Evolutionary conservation across 2,113 vertebrate genomes (phyloP), one percentile per base, ranked within the genome.

Genomic region (Cheilinus undulatus): DNA sequence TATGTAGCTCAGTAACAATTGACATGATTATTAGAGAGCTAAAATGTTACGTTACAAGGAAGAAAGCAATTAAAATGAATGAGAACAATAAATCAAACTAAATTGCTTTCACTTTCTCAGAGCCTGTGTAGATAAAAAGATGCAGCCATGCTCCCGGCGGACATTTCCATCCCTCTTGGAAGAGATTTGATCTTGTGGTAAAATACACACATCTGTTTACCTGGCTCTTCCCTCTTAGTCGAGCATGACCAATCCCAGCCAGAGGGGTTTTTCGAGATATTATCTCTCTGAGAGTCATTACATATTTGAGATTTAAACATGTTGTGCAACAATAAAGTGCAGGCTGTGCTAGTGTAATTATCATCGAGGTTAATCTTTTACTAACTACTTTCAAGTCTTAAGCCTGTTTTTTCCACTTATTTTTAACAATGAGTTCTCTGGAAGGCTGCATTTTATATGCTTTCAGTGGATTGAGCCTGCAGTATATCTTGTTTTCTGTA

Each of bases 181-280:
- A n/a, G 49, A 83, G 76, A 84, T 89, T 66, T 61, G 45, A 86
- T 83, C 62, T 84, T 24, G 61, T 60, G 59, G 14, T 75, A 73
- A 76, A 68, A 59, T 48, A 60, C 23, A 51, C 57, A 67, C 73
- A 74, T 86, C 73, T 79, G 73, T 75, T 83, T 84, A 74, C 78
- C 80, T 80, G 69, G 14, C 24, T 49, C 34, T 61, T 56, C 66
- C 56, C 19, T 82, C 49, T 77, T 57, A 76, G 48, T 54, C 30
- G 61, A 77, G 76, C 76, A 12, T 78, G 63, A 74, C 83, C 67
- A 78, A 87, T 84, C 71, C 48, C 15, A 65, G 66, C 69, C 58
- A 0, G 60, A 45, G 73, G 84, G 22, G n/a, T n/a, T 34, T 59
- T 38, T 8, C 19, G 23, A 80, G 80, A 83, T 83, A 46, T 67